A percentile compares a stretch with the other conserved stretches of the same genome.
Evolutionary conservation across 2,888 invertebrate genomes (phyloP).

Genomic region (Orthonychiurus folsomi): DNA sequence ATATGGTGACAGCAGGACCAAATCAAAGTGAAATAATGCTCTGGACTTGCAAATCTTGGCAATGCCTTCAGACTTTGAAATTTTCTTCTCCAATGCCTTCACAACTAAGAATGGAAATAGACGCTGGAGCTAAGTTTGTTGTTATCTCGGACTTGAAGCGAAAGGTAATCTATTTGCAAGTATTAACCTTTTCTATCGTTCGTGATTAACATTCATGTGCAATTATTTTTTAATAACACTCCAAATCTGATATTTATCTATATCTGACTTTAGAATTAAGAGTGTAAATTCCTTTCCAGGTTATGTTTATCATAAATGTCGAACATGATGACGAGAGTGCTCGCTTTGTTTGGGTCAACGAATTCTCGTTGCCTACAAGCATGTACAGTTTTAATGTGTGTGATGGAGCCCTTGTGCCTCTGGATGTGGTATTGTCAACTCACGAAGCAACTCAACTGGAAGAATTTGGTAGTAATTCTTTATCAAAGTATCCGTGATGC

Average conservation of each 20-base stretch:
- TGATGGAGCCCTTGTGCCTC: slow-evolving; percentile 51
- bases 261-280: no score
- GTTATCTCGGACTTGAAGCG: slow-evolving; percentile 79
- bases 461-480: slow-evolving; percentile 25
- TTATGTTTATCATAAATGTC: slow-evolving; percentile 67
- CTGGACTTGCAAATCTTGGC: slow-evolving; percentile 94
- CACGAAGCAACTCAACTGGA: slow-evolving; percentile 18
- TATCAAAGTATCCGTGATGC: no score
- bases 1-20: slow-evolving; percentile 81
- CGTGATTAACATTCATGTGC: not conserved
- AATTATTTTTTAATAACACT: no score
- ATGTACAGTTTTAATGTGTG: slow-evolving; percentile 81
- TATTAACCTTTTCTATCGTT: not conserved
- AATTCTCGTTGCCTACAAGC: slow-evolving; percentile 77
- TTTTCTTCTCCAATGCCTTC: slow-evolving; percentile 49
- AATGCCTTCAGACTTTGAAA: slow-evolving; percentile 76
- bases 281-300: slow-evolving; percentile 43
- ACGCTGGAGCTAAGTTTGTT: slow-evolving; percentile 75
- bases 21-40: slow-evolving; percentile 82
- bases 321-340: slow-evolving; percentile 56
- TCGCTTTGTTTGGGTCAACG: slow-evolving; percentile 65
- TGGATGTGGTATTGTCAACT: not conserved
- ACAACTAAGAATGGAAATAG: slow-evolving; percentile 48
- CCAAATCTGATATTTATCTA: no score
- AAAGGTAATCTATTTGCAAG: slow-evolving; percentile 47